These are phyloP conservation scores for Poeciliopsis retropinna DNA, from an alignment of 2,113 vertebrate genomes.

Conservation along the genomic window DNA sequence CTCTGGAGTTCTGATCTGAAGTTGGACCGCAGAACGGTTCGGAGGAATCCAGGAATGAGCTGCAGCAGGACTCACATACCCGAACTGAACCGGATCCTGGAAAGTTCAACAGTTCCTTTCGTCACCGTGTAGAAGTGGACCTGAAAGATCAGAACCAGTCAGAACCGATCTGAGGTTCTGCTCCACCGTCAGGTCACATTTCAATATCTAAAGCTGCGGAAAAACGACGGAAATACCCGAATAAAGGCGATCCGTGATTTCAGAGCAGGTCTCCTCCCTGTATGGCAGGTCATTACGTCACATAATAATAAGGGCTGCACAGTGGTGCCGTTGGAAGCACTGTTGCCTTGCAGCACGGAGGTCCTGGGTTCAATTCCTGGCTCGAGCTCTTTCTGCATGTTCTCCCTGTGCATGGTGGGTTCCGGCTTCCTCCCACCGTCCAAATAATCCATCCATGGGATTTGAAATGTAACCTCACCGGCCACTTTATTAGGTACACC, in stretches of 20 bases:
- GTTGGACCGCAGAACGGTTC: background rate
- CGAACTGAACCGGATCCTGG: background rate
- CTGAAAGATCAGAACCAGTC: background rate
- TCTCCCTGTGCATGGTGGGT: too few relatives aligned
- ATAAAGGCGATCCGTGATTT: background rate
- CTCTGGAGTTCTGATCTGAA: background rate
- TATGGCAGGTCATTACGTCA: background rate
- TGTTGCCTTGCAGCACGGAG: too few relatives aligned
- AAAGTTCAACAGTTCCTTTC: background rate
- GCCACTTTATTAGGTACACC: too few relatives aligned
- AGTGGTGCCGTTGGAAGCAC: too few relatives aligned
- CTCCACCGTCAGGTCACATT: background rate
- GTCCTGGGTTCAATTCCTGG: too few relatives aligned
- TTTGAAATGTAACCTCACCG: too few relatives aligned
- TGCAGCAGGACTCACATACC: conserved; percentile 3
- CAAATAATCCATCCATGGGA: too few relatives aligned
- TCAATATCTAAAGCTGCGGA: background rate
- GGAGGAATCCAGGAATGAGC: conserved; percentile 8
- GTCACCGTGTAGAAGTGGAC: background rate
- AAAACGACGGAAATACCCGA: background rate
- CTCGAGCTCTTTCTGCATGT: too few relatives aligned
- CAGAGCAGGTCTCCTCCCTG: background rate
- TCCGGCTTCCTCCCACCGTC: too few relatives aligned
- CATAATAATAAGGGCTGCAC: too few relatives aligned
- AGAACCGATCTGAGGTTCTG: background rate